These are phyloP conservation scores for Brachypalpus laphriformis DNA, from an alignment of 2,888 invertebrate genomes.

Conservation along the genomic window DNA sequence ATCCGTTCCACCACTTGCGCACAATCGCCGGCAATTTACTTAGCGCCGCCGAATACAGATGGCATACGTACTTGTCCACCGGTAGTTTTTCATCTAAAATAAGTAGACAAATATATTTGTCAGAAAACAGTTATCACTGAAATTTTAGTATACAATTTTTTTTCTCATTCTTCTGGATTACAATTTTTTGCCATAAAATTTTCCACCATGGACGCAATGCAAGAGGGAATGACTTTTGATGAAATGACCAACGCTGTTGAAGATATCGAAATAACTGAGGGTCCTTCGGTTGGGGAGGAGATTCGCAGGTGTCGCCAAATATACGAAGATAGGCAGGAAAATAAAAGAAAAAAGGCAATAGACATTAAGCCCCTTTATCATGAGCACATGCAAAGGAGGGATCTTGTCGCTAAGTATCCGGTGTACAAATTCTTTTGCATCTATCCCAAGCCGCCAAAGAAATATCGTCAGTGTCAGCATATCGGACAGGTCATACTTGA, in stretches of 20 bases:
- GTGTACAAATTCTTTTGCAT: slow-evolving; percentile 77
- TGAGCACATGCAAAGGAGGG: slow-evolving; percentile 71
- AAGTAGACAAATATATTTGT: slow-evolving; percentile 7
- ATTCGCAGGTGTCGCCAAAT: slow-evolving; percentile 77
- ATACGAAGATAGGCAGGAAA: slow-evolving; percentile 76
- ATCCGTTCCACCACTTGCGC: slow-evolving; percentile 90
- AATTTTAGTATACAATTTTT: not conserved
- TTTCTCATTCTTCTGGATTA: not conserved
- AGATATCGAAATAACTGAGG: slow-evolving; percentile 40
- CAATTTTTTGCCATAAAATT: not conserved
- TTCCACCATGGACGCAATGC: slow-evolving; percentile 41
- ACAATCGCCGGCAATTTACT: slow-evolving; percentile 88
- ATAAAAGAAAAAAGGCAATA: slow-evolving; percentile 56
- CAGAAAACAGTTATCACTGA: not conserved
- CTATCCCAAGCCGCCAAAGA: slow-evolving; percentile 75
- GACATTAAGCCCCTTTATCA: slow-evolving; percentile 77
- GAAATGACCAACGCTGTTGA: slow-evolving; percentile 74
- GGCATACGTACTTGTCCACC: slow-evolving; percentile 84
- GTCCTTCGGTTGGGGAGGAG: slow-evolving; percentile 78
- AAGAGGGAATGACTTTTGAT: slow-evolving; percentile 75
- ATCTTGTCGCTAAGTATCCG: slow-evolving; percentile 71
- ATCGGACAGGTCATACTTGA: slow-evolving; percentile 80
- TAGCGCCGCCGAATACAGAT: slow-evolving; percentile 86
- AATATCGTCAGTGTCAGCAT: slow-evolving; percentile 79
- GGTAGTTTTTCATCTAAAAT: slow-evolving; percentile 77